These are phyloP conservation scores for Mormyrops attenuatus DNA, from an alignment of 2,797 vertebrate species.

Conservation along the genomic window DNA sequence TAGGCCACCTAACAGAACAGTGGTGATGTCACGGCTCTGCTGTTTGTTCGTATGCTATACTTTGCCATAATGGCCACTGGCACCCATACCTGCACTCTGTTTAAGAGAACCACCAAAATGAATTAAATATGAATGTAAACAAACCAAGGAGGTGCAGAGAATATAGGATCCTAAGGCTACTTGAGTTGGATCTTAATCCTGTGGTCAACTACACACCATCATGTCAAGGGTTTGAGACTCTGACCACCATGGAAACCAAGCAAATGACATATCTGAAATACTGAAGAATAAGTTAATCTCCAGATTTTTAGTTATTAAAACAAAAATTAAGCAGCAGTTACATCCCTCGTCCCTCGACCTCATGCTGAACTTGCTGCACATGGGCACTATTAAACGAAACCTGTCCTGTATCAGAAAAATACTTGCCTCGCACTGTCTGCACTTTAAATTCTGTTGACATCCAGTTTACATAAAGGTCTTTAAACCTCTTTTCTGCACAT, in stretches of 20 bases:
- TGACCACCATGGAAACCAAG: slow-evolving; percentile 51
- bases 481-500: background rate
- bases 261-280: background rate
- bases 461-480: background rate
- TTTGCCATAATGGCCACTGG: background rate
- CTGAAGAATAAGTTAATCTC: background rate
- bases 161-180: background rate
- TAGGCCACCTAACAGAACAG: background rate
- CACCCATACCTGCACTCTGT: background rate
- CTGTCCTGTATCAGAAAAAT: background rate
- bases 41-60: background rate
- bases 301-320: background rate
- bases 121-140: background rate
- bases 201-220: slow-evolving; percentile 20
- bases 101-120: background rate
- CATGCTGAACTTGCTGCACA: background rate
- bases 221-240: background rate
- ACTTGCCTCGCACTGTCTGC: background rate
- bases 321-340: background rate
- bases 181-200: background rate
- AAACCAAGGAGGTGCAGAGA: background rate
- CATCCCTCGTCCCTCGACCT: background rate
- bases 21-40: background rate
- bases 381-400: background rate
- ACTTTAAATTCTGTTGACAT: background rate